Conservation (phyloP, 2,797 vertebrate genomes). For the Chiloscyllium punctatum region DNA sequence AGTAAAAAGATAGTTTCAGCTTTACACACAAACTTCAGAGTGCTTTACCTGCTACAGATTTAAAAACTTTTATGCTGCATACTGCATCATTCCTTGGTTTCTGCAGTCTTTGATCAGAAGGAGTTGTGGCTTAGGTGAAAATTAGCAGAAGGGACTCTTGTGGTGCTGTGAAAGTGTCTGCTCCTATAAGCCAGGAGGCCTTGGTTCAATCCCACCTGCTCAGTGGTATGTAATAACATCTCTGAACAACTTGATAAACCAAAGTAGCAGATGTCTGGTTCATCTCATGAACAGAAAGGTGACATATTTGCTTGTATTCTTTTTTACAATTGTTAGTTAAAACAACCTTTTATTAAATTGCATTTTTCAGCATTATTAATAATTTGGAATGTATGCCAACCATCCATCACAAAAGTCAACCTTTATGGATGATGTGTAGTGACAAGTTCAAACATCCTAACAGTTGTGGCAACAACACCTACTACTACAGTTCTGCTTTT, state of each 20-base stretch:
- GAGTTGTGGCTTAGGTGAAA: not conserved
- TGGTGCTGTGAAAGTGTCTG: too few species aligned
- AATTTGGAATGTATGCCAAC: not conserved
- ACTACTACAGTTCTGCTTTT: not conserved
- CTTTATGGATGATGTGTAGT: not conserved
- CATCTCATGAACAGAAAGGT: not conserved
- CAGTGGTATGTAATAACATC: too few species aligned
- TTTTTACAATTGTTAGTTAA: too few species aligned
- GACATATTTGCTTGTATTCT: not conserved
- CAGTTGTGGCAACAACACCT: not conserved
- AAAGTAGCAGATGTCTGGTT: not conserved
- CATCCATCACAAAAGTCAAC: not conserved
- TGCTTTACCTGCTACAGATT: not conserved
- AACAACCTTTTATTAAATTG: not conserved
- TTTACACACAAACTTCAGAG: not conserved
- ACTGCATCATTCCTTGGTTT: not conserved
- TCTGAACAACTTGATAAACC: too few species aligned
- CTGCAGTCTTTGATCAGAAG: not conserved
- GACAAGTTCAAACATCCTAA: not conserved
- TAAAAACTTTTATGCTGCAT: not conserved
- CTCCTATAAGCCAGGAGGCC: too few species aligned
- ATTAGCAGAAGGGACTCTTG: not conserved
- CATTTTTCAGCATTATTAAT: not conserved
- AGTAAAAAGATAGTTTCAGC: not conserved
- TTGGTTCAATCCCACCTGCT: too few species aligned